Evolutionary conservation across 2,797 vertebrate genomes (phyloP).

Genomic region (Enteromius treurensis): DNA sequence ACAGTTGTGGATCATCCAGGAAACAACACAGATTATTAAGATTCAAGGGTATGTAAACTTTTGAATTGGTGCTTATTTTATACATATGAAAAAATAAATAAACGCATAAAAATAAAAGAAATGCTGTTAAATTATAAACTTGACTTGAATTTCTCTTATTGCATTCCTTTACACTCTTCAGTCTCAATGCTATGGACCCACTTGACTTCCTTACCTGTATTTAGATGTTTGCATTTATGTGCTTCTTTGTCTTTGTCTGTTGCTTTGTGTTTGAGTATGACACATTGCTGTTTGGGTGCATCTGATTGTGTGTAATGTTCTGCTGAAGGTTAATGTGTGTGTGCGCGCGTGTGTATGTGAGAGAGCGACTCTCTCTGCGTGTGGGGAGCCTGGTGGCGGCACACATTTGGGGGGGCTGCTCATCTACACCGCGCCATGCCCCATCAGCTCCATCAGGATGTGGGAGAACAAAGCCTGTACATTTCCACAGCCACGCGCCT

Average conservation of each 20-base stretch:
- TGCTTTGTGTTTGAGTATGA: constrained; percentile 38
- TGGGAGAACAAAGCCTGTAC: constrained; percentile 83
- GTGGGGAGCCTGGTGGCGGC: constrained; percentile 60
- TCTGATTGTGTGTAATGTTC: constrained; percentile 35
- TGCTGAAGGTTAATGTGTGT: constrained; percentile 35
- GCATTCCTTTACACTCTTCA: background rate
- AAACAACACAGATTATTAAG: too few species aligned
- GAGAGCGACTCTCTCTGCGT: constrained; percentile 62
- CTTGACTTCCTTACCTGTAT: constrained; percentile 29
- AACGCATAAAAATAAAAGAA: background rate
- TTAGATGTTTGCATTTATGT: constrained; percentile 37
- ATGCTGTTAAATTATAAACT: background rate
- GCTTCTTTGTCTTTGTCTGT: constrained; percentile 52
- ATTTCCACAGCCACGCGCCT: constrained; percentile 78
- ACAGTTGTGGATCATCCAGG: too few species aligned
- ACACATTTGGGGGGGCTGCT: constrained; percentile 62
- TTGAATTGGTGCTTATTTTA: too few species aligned
- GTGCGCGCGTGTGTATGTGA: constrained; percentile 47
- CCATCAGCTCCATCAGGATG: constrained; percentile 79
- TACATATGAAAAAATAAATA: too few species aligned
- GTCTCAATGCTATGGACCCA: background rate
- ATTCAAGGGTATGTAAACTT: too few species aligned
- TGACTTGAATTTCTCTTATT: background rate
- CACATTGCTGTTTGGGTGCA: constrained; percentile 39
- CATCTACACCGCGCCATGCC: constrained; percentile 79